Evolutionary conservation across 2,797 vertebrate species (phyloP), one percentile per base, ranked within the genome.

Genomic region (Pachyuromys duprasi): DNA sequence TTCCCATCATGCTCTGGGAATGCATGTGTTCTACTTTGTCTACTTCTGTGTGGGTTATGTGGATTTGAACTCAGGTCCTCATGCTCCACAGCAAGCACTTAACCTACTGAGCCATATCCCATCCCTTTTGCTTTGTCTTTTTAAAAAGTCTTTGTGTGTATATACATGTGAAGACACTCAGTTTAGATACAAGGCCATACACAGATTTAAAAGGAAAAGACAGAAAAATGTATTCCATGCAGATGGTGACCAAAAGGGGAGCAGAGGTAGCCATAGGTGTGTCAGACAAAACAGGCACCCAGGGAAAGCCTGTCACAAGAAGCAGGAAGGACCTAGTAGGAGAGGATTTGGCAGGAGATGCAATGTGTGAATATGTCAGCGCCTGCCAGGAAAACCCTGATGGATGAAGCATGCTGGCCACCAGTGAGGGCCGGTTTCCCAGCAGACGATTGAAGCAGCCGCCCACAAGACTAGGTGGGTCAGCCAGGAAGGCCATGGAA

Each of bases 21-120:
- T 33, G 1, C 36, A 60, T 17, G 11, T 74, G 5, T 8, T 12
- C 36, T 39, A 20, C 26, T 0, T 0, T 31, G 9, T 57, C 53
- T 87, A 26, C 39, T 42, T 86, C n/a, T 49, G 69, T 70, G 26
- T 53, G 13, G 22, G 33, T 86, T 86, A 12, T 8, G 22, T 36
- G 45, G 14, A 28, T 86, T 69, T 5, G 13, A 86, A 70, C 63
- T 36, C 49, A 70, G 45, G 15, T 55, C 22, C 22, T 55, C 49
- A 55, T 28, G 13, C 2, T 5, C 28, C 65, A 55, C 7, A 36
- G 63, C 31, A 53, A 86, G 6, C 63, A 53, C 65, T 53, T 86
- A 5, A 24, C 5, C 12, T 53, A 57, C 22, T 86, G 22, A 55
- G 63, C 2, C 45, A 18, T 69, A 33, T 28, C 49, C 33, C 4